Base-by-base conservation (phyloP, 2,797 vertebrate genomes). In the Leptatherina wallacei region DNA sequence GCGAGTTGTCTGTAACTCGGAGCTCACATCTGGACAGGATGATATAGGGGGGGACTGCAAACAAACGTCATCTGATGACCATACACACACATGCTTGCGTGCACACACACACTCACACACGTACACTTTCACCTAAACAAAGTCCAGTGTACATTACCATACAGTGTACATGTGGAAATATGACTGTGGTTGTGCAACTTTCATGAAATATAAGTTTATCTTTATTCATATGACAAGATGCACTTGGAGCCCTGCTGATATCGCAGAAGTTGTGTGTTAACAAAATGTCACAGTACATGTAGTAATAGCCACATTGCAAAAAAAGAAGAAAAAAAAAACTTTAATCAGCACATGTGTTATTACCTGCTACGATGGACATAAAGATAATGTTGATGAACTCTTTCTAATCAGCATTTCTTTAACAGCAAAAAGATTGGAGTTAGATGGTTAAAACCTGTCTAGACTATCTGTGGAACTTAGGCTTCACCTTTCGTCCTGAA, bases 41-140 rank as follows among this genome's bases (percentile, higher is more conserved):
- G 90, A 94, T 95, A 94, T 94, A 94, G 91, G 91, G 92, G 84
- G 86, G 85, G 85, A 91, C 85, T 58, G 89, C 84, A 88, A 91
- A 92, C 91, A 93, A 79, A 94, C 92, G 93, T 94, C 92, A 94
- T 88, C 90, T 90, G 84, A 88, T 85, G 85, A 88, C 81, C 81
- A 84, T 80, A 90, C 92, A 89, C 77, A 62, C 77, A 67, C 65
- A 77, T 63, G 29, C 72, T 9, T 49, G 63, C 71, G 30, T 63
- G 35, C 61, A 51, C 68, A 20, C 67, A 61, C 59, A n/a, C 36
- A 38, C 69, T 61, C 85, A 66, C 83, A 54, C 65, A 72, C 75
- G 64, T 73, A 60, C 74, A 49, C 62, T 51, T 82, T 66, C 76
- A 75, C 81, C 85, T 86, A 88, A 82, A 91, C 94, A 95, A 95